phyloP scores from a whole-genome alignment of 1,140 invertebrate species.

The Drosophila biarmipes region DNA sequence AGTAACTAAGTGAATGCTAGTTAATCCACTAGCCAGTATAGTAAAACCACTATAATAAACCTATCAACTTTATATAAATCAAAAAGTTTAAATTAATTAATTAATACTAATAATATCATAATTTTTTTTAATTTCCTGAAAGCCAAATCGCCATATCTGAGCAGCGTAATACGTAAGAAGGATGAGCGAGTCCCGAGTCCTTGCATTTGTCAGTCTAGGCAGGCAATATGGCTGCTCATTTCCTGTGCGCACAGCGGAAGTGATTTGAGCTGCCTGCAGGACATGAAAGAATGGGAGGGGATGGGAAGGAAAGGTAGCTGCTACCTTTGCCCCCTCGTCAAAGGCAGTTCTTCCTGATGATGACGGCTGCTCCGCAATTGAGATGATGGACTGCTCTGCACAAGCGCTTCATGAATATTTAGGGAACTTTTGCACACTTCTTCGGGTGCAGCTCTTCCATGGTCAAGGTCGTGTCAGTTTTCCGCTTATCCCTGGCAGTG shows the following conservation, averaged over 20 bases:
- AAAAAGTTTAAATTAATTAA: too few species aligned
- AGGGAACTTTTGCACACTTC: constrained; percentile 18
- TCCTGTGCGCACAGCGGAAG: constrained; percentile 63
- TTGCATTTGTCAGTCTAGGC: constrained; percentile 52
- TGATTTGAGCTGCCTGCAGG: constrained; percentile 59
- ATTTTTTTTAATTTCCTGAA: neutral
- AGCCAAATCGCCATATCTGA: neutral
- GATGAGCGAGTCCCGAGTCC: constrained; percentile 11
- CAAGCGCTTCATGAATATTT: constrained; percentile 42
- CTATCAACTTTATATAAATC: too few species aligned
- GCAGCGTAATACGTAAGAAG: neutral
- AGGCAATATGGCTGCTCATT: constrained; percentile 70
- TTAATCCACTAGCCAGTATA: too few species aligned
- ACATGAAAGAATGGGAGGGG: constrained; percentile 3
- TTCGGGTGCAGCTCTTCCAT: neutral
- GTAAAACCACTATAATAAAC: too few species aligned
- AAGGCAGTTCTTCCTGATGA: constrained; percentile 7
- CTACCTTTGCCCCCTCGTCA: constrained; percentile 6
- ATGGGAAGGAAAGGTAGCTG: too few species aligned
- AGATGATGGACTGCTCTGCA: constrained; percentile 38
- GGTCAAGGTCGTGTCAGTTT: constrained; percentile 21
- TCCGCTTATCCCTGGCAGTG: neutral
- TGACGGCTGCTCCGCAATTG: constrained; percentile 32
- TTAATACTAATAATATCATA: too few species aligned
- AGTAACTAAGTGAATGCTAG: too few species aligned